Evolutionary conservation across 2,113 vertebrate genomes (phyloP).

Genomic region (Puma concolor): DNA sequence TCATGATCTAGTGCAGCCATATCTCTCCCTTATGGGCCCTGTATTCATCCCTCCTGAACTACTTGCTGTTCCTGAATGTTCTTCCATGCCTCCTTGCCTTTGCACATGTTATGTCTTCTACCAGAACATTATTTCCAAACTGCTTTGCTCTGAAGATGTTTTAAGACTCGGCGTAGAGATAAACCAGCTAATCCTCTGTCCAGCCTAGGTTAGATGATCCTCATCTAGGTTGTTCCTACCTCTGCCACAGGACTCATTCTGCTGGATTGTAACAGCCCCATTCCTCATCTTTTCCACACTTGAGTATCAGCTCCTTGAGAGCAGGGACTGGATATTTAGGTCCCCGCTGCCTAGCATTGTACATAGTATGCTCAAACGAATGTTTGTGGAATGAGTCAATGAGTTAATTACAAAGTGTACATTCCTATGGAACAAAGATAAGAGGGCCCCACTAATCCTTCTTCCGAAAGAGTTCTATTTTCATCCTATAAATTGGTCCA

Average conservation of each 20-base stretch:
- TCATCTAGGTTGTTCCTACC: no score
- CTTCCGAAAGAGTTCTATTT: neutral
- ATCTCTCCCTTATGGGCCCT: neutral
- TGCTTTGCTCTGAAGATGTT: neutral
- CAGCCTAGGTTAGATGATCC: neutral
- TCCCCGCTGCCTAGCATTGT: neutral
- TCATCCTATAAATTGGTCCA: neutral
- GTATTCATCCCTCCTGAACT: neutral
- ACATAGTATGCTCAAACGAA: neutral
- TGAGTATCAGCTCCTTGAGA: neutral
- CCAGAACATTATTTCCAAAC: neutral
- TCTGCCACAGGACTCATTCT: neutral
- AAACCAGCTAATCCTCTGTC: neutral
- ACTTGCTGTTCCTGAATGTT: neutral
- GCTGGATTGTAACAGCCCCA: neutral
- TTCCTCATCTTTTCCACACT: neutral
- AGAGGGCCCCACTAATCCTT: neutral
- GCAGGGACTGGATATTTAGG: neutral
- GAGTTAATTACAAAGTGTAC: no score
- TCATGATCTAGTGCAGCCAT: neutral
- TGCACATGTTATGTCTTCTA: neutral
- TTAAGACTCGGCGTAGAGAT: neutral
- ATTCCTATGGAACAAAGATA: neutral
- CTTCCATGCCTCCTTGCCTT: neutral
- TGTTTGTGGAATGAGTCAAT: neutral